These are phyloP conservation scores for Hypotaenidia philippensis DNA, from an alignment of 2,797 vertebrate species.

Conservation along the genomic window DNA sequence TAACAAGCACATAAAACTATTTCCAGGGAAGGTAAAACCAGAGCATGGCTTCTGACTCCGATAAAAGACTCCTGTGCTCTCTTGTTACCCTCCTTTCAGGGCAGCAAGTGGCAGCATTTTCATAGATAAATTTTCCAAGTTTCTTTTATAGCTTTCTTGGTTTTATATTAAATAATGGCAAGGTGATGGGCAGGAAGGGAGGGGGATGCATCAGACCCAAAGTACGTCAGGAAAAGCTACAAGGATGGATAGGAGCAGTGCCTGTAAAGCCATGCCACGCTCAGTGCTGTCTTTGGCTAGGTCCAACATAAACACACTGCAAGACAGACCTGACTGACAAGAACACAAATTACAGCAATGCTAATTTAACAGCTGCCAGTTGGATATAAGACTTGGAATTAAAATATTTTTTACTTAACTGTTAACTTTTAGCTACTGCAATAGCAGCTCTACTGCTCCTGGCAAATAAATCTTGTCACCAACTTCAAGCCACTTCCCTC, in stretches of 20 bases:
- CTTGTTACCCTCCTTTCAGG: not conserved
- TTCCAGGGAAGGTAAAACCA: not conserved
- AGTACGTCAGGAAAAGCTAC: not conserved
- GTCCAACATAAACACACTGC: not conserved
- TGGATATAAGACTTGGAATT: not conserved
- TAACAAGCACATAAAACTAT: not conserved
- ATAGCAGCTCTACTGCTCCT: not conserved
- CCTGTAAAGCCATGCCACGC: not conserved
- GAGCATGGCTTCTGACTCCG: not conserved
- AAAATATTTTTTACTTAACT: not conserved
- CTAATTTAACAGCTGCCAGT: not conserved
- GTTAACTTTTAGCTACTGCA: not conserved
- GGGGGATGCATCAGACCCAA: not conserved
- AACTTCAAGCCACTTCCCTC: not conserved
- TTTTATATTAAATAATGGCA: not conserved
- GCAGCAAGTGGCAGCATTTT: not conserved
- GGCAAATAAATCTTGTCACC: not conserved
- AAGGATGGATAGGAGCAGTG: not conserved
- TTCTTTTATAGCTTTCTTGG: not conserved
- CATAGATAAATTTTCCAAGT: fast-evolving
- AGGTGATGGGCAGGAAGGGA: not conserved
- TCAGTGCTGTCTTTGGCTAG: not conserved
- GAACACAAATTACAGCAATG: not conserved
- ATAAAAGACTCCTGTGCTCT: not conserved
- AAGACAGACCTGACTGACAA: not conserved